Percentiles rank a stretch among this genome's conserved stretches.
Evolutionary conservation across 2,113 vertebrate genomes (phyloP).

Genomic region (Vidua macroura): DNA sequence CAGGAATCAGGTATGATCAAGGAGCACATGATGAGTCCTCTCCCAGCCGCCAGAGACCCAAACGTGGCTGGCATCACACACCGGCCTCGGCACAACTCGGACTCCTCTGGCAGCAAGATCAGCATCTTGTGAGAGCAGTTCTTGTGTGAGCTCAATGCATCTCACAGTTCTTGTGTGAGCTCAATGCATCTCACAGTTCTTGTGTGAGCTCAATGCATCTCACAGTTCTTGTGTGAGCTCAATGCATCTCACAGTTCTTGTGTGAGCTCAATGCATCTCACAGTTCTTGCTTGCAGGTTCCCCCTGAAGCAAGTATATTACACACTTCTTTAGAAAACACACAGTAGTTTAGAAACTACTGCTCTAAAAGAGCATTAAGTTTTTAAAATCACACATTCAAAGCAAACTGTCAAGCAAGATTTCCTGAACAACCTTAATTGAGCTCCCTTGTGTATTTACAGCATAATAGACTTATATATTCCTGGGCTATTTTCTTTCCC

Average conservation of each 20-base stretch:
- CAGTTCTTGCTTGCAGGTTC: not conserved
- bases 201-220: not conserved
- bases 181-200: not conserved
- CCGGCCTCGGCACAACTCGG: not conserved
- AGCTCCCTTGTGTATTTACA: constrained; percentile 9
- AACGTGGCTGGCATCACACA: not conserved
- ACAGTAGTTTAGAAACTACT: not conserved
- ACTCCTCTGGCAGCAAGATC: not conserved
- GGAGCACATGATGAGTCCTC: fast-evolving
- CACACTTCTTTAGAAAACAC: not conserved
- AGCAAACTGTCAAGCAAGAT: constrained; percentile 15
- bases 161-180: not conserved
- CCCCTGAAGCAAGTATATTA: not conserved
- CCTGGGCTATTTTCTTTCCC: not conserved
- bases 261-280: not conserved
- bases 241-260: not conserved
- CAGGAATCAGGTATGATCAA: not conserved
- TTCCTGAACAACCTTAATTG: constrained; percentile 23
- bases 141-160: not conserved
- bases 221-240: not conserved
- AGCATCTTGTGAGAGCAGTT: not conserved
- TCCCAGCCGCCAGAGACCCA: not conserved
- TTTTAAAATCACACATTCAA: constrained; percentile 27
- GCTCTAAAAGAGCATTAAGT: not conserved
- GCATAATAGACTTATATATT: not conserved